These are phyloP conservation scores for Anguilla obscura DNA, from an alignment of 2,797 vertebrate genomes.

Conservation along the genomic window DNA sequence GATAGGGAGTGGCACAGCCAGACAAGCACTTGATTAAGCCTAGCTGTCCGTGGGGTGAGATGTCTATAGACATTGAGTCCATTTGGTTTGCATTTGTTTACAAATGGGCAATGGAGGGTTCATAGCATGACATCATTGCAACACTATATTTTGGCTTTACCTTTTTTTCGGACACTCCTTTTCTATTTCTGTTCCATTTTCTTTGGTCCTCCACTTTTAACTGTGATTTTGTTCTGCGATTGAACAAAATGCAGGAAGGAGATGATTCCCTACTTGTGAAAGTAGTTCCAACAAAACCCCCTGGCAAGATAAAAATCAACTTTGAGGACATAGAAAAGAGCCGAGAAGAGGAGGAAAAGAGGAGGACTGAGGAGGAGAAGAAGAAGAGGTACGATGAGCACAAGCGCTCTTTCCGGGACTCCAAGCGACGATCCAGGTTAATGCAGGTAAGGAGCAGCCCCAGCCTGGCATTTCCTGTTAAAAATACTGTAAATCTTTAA, in stretches of 20 bases:
- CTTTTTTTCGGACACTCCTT: neutral
- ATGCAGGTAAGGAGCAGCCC: conserved; percentile 60
- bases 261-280: conserved; percentile 84
- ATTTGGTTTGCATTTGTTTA: too few relatives aligned
- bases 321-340: conserved; percentile 85
- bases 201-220: conserved; percentile 17
- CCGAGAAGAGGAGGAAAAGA: conserved; percentile 73
- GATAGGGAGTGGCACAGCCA: neutral
- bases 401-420: conserved; percentile 80
- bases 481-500: neutral
- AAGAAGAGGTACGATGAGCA: conserved; percentile 78
- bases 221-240: conserved; percentile 20
- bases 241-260: conserved; percentile 78
- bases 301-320: conserved; percentile 84
- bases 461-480: neutral
- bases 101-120: neutral
- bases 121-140: neutral
- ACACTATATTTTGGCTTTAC: neutral
- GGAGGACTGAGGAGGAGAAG: conserved; percentile 81
- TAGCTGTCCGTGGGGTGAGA: neutral
- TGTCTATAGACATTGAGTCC: too few relatives aligned
- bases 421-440: conserved; percentile 76
- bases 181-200: neutral
- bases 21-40: neutral
- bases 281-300: conserved; percentile 83